Conservation (phyloP, 2,797 vertebrate genomes). For the Knipowitschia caucasica region DNA sequence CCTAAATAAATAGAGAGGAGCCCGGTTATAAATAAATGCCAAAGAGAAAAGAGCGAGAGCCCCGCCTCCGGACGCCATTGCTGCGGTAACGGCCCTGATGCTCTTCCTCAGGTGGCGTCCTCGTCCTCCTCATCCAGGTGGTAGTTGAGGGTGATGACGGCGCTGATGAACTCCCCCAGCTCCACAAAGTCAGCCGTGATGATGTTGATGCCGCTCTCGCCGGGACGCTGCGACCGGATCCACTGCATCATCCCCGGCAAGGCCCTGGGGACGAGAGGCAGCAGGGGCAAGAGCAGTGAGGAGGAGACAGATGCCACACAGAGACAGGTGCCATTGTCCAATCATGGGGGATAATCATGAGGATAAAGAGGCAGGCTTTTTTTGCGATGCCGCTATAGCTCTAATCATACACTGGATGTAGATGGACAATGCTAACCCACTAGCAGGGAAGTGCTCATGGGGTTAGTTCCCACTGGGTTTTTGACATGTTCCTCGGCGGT, state of each 20-base stretch:
- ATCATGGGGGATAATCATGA: too few relatives aligned
- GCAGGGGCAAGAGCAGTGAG: background rate
- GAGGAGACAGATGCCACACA: background rate
- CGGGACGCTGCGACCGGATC: constrained; percentile 90
- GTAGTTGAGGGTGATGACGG: constrained; percentile 97
- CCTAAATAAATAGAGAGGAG: constrained; percentile 70
- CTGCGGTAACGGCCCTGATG: constrained; percentile 10
- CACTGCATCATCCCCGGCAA: constrained; percentile 97
- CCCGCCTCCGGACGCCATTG: constrained; percentile 46
- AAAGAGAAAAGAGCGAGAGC: constrained; percentile 65
- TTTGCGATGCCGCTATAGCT: too few relatives aligned
- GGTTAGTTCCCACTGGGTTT: too few relatives aligned
- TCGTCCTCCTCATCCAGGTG: constrained; percentile 88
- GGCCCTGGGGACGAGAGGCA: constrained; percentile 74
- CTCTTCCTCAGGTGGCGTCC: constrained; percentile 83
- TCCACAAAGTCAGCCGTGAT: constrained; percentile 98
- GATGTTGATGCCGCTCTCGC: constrained; percentile 95
- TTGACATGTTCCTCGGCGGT: too few relatives aligned
- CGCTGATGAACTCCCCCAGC: constrained; percentile 96
- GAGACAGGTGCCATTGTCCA: too few relatives aligned
- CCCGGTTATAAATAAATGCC: constrained; percentile 64
- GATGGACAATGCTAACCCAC: too few relatives aligned
- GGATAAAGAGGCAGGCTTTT: too few relatives aligned
- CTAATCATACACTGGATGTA: too few relatives aligned
- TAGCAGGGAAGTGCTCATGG: too few relatives aligned